Evolutionary conservation across 2,113 vertebrate species (phyloP).

Genomic region (Herpailurus yagouaroundi): DNA sequence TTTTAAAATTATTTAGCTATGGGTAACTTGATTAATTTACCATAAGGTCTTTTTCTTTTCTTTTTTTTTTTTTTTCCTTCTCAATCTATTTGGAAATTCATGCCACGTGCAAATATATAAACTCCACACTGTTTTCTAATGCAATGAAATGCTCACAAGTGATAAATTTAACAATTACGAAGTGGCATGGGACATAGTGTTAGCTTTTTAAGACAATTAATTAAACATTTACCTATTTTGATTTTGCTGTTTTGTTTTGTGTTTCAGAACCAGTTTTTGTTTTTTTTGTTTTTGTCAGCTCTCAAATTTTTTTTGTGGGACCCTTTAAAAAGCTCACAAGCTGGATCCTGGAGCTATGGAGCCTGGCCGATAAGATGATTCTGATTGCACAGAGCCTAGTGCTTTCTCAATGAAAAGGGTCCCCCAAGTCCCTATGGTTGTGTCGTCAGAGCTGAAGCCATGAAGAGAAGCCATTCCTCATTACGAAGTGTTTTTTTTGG

Average conservation of each 20-base stretch:
- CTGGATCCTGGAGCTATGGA: background rate
- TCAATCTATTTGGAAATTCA: background rate
- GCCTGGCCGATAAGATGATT: background rate
- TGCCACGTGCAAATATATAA: background rate
- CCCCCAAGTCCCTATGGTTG: no score
- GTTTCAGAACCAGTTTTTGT: background rate
- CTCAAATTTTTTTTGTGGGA: background rate
- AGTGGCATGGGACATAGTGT: background rate
- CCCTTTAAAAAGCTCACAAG: background rate
- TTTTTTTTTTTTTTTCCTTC: background rate
- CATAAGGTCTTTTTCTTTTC: background rate
- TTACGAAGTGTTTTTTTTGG: fast-evolving
- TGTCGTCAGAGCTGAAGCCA: background rate
- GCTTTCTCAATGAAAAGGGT: background rate
- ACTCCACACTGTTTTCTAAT: background rate
- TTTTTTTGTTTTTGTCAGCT: background rate
- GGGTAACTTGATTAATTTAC: background rate
- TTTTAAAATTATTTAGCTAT: background rate
- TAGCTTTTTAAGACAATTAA: background rate
- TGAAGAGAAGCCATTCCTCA: background rate
- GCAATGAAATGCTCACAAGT: background rate
- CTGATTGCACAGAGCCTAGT: background rate
- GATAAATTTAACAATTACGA: background rate
- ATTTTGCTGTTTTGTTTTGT: background rate
- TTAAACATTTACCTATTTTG: background rate